Evolutionary conservation across 2,113 vertebrate species (phyloP).

Genomic region (Pristiophorus japonicus): DNA sequence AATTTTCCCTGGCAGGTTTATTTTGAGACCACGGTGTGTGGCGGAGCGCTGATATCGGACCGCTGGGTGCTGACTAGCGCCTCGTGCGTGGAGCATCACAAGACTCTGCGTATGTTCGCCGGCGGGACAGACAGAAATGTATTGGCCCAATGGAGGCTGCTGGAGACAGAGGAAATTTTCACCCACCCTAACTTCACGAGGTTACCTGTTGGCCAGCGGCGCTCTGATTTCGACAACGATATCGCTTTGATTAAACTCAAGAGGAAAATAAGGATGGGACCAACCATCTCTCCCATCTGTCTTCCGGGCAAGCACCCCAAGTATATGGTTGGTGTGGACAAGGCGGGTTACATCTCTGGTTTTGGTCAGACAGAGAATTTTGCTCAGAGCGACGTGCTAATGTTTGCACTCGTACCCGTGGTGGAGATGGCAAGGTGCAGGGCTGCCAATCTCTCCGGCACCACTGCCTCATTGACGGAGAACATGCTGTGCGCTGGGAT

Average conservation of each 20-base stretch:
- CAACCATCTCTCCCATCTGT: slow-evolving; percentile 55
- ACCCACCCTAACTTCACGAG: slow-evolving; percentile 54
- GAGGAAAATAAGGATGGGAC: slow-evolving; percentile 54
- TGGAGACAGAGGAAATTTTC: slow-evolving; percentile 45
- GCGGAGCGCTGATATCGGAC: slow-evolving; percentile 61
- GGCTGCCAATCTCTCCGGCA: slow-evolving; percentile 21
- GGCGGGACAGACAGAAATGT: slow-evolving; percentile 41
- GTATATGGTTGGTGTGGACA: slow-evolving; percentile 34
- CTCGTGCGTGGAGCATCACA: slow-evolving; percentile 49
- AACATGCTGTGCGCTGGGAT: slow-evolving; percentile 89
- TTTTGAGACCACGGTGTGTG: slow-evolving; percentile 45
- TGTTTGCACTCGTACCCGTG: slow-evolving; percentile 50
- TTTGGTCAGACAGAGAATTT: slow-evolving; percentile 47
- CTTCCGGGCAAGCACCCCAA: slow-evolving; percentile 50
- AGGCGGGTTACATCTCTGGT: slow-evolving; percentile 58
- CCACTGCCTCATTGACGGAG: slow-evolving; percentile 50
- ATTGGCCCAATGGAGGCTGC: fast-evolving
- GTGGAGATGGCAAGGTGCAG: slow-evolving; percentile 48
- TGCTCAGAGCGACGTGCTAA: background rate
- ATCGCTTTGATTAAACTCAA: slow-evolving; percentile 58
- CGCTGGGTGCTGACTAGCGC: slow-evolving; percentile 69
- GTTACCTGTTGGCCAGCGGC: fast-evolving
- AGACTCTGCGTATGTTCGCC: slow-evolving; percentile 48
- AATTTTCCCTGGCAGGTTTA: slow-evolving; percentile 67
- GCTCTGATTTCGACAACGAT: slow-evolving; percentile 57